These are phyloP conservation scores for Bilobella aurantiaca DNA, from an alignment of 1,140 invertebrate species.

Conservation along the genomic window DNA sequence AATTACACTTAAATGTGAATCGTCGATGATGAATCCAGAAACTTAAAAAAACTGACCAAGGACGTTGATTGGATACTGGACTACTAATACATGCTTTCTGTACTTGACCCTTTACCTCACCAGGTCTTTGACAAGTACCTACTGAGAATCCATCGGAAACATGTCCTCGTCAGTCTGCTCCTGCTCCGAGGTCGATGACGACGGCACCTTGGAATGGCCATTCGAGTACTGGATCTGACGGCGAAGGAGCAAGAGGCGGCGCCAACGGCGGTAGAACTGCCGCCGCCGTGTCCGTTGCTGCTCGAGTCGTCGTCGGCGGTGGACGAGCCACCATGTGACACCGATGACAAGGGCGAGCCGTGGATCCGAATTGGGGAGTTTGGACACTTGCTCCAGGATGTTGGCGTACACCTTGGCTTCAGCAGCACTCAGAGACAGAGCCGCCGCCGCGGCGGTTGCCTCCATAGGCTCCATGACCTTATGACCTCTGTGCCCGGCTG, in stretches of 20 bases:
- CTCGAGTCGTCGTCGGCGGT: conserved; percentile 22
- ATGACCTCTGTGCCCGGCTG: no score
- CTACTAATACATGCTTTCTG: not conserved
- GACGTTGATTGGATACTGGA: no score
- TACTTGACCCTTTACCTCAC: not conserved
- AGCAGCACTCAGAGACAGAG: conserved; percentile 17
- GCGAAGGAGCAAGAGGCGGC: conserved; percentile 20
- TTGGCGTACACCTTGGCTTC: conserved; percentile 25
- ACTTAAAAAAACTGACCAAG: no score
- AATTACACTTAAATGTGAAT: no score
- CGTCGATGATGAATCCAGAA: no score
- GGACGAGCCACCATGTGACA: conserved; percentile 29
- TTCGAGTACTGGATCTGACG: not conserved
- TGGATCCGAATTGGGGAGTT: conserved; percentile 27
- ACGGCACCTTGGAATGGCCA: not conserved
- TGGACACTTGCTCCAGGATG: conserved; percentile 23
- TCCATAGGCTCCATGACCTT: no score
- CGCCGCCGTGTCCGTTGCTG: conserved; percentile 21
- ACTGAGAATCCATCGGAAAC: not conserved
- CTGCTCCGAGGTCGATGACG: not conserved
- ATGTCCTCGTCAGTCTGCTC: conserved; percentile 6
- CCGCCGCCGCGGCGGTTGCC: no score
- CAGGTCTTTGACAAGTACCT: not conserved
- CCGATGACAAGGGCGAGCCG: conserved; percentile 25
- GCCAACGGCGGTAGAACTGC: conserved; percentile 27